A percentile compares a stretch with the other conserved stretches of the same genome.
Evolutionary conservation across 1,140 invertebrate species (phyloP).

Genomic region (Rhyzopertha dominica): DNA sequence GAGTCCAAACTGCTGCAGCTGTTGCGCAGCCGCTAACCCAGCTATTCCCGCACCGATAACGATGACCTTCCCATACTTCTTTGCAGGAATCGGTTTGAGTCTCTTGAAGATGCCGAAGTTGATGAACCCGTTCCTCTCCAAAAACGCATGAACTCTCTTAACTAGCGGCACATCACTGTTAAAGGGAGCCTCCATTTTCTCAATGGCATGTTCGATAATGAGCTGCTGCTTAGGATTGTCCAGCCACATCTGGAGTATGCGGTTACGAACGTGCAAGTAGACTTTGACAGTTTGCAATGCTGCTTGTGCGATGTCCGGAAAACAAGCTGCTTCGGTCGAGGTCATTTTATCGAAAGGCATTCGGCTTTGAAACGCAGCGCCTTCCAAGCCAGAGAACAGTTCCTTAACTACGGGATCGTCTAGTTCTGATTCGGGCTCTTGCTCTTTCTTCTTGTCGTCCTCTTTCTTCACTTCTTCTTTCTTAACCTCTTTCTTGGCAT

Average conservation of each 20-base stretch:
- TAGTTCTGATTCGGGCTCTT: constrained; percentile 46
- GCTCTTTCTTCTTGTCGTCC: constrained; percentile 50
- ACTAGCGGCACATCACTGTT: constrained; percentile 83
- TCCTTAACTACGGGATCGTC: constrained; percentile 44
- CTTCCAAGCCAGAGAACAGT: constrained; percentile 67
- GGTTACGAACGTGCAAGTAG: constrained; percentile 89
- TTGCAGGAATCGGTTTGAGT: constrained; percentile 66
- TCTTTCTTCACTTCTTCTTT: constrained; percentile 48
- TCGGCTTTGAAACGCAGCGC: constrained; percentile 88
- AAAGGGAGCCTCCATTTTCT: constrained; percentile 83
- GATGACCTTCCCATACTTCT: constrained; percentile 85
- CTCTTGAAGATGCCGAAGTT: constrained; percentile 97
- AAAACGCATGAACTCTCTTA: constrained; percentile 81
- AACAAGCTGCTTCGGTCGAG: constrained; percentile 87
- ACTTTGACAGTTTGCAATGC: constrained; percentile 81
- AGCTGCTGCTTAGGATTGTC: constrained; percentile 94
- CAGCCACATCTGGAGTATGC: constrained; percentile 93
- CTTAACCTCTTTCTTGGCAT: constrained; percentile 44
- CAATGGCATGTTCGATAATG: constrained; percentile 73
- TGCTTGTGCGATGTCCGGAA: constrained; percentile 81
- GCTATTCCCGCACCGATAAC: constrained; percentile 93
- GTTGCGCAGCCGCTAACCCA: constrained; percentile 88
- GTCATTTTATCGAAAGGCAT: constrained; percentile 94
- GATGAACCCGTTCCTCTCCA: constrained; percentile 95
- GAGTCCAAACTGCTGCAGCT: constrained; percentile 93